Base-by-base conservation (phyloP, 53 echinoderm and acorn worm species). In the Patiria pectinifera region DNA sequence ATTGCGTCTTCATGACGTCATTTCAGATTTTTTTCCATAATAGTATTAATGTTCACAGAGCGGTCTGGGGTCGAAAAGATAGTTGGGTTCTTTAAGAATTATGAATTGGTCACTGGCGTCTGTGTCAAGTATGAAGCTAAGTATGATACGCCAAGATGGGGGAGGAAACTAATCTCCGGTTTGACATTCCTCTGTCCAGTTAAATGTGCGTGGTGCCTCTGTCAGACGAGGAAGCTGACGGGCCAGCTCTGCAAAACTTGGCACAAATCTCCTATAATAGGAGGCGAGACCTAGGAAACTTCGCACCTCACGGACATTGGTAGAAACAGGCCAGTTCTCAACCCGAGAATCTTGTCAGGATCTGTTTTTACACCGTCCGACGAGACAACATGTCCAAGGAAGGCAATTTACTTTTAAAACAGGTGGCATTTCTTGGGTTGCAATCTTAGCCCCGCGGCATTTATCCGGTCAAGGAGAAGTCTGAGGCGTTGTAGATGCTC, bases 101-200 rank as follows among this genome's bases (percentile, higher is more conserved):
- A 35, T 35, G 35, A 35, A 35, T 1, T 35, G 26, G 47, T 94
- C 87, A 78, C 92, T 92, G 21, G 94, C 94, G 91, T 90, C 85
- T n/a, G 95, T 93, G 71, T 95, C 95, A 15, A 95, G 61, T 3
- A 93, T 85, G 26, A 91, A 85, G 7, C 9, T 15, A 3, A 48
- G 4, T 79, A 48, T 44, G 95, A 83, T 92, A 95, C 3, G 90
- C 85, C 24, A 93, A 77, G 24, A 93, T 86, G 59, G 95, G 95
- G 10, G 93, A 86, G 14, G 83, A 71, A 46, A 74, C 83, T 58
- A 95, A 53, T n/a, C 48, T 62, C 3, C 62, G 0, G 19, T 19
- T 60, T 95, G 74, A 58, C 87, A 86, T 4, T 91, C 95, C 4
- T 85, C 83, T 10, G 83, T 49, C 95, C 93, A 95, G 4, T 0